Evolutionary conservation across 2,797 vertebrate species (phyloP).

Genomic region (Propithecus deckenii): DNA sequence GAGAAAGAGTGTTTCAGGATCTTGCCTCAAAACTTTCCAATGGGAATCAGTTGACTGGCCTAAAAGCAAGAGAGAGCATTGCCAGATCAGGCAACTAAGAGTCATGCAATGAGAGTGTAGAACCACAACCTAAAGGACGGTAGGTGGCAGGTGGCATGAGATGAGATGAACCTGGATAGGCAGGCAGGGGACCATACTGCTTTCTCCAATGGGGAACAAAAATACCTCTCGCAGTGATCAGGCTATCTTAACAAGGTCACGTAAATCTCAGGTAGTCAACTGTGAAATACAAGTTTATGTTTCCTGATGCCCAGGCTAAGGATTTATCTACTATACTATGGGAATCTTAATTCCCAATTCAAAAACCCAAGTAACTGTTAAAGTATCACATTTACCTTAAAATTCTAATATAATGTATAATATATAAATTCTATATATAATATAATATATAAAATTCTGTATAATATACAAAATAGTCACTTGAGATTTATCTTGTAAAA

Average conservation of each 20-base stretch:
- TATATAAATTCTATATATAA: too few relatives aligned
- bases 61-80: neutral
- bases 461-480: neutral
- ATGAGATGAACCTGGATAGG: neutral
- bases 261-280: neutral
- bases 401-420: neutral
- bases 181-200: neutral
- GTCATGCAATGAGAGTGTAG: too few relatives aligned
- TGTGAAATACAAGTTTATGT: neutral
- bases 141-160: neutral
- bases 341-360: neutral
- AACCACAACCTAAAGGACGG: accelerated
- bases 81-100: neutral
- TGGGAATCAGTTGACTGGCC: neutral
- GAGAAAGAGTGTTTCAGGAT: too few relatives aligned
- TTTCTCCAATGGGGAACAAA: neutral
- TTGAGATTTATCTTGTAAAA: neutral
- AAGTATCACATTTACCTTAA: neutral
- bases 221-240: neutral
- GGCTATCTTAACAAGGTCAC: neutral
- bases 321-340: neutral
- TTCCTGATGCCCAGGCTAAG: neutral
- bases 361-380: neutral
- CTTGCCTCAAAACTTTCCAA: neutral
- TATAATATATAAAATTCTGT: too few relatives aligned